A percentile compares a stretch with the other conserved stretches of the same genome.
Conservation (phyloP, 2,888 invertebrate genomes). For the Hartigia nigra region DNA sequence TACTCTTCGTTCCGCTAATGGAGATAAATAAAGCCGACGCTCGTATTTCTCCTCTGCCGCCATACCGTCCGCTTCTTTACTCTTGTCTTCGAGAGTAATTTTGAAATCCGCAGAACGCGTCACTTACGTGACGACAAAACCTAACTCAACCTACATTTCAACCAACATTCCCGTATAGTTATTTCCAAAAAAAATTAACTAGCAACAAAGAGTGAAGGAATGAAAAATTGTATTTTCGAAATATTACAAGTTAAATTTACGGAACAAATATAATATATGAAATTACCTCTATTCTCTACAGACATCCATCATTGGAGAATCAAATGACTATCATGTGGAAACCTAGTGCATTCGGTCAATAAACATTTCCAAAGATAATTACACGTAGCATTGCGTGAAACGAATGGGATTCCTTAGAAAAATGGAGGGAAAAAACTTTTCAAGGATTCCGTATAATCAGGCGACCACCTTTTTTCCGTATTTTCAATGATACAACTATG, state of each 20-base stretch:
- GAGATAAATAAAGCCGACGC: conserved; percentile 5
- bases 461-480: not conserved
- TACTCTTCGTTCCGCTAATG: not conserved
- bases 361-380: not conserved
- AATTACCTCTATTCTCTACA: not conserved
- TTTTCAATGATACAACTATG: not conserved
- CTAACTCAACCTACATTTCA: not conserved
- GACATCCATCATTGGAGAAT: not conserved
- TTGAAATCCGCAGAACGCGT: not conserved
- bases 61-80: not conserved
- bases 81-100: not conserved
- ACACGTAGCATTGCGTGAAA: not conserved
- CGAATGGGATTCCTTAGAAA: not conserved
- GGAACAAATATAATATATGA: not conserved
- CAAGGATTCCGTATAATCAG: not conserved
- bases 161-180: not conserved
- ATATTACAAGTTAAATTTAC: not conserved
- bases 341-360: not conserved
- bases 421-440: not conserved
- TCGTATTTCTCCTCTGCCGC: not conserved
- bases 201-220: not conserved
- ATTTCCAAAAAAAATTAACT: not conserved
- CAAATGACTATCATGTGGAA: not conserved
- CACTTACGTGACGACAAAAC: not conserved
- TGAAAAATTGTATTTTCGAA: not conserved